phyloP scores from a whole-genome alignment of 2,113 vertebrate species.

The Calyptommatus sinebrachiatus region DNA sequence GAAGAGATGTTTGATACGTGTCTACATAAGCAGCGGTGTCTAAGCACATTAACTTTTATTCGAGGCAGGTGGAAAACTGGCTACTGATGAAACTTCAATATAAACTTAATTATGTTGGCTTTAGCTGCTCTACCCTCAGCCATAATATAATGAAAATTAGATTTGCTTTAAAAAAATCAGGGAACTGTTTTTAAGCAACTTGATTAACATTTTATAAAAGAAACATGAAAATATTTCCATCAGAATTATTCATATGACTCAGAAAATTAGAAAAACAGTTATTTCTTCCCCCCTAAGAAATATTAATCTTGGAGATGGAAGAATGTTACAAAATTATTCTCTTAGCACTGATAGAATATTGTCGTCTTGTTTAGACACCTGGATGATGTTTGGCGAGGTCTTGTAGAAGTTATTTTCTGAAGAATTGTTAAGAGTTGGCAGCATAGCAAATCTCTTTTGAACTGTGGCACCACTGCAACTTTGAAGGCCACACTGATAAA shows the following conservation, averaged over 20 bases:
- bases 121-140: constrained; percentile 18
- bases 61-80: constrained; percentile 38
- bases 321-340: background rate
- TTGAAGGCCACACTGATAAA: too few relatives aligned
- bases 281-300: background rate
- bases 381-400: background rate
- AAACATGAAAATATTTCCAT: background rate
- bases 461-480: too few relatives aligned
- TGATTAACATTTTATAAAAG: background rate
- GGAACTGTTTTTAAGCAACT: background rate
- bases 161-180: background rate
- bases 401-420: background rate
- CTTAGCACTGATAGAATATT: background rate
- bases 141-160: background rate
- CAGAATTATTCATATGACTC: background rate
- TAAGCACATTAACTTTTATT: constrained; percentile 33
- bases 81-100: constrained; percentile 37
- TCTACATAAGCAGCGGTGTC: constrained; percentile 46
- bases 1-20: constrained; percentile 28
- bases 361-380: background rate
- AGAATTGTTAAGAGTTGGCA: too few relatives aligned
- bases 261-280: background rate
- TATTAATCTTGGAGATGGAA: background rate
- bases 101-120: constrained; percentile 26
- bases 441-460: too few relatives aligned